Evolutionary conservation across 1,140 invertebrate genomes (phyloP).

Genomic region (Glossosoma conforme): DNA sequence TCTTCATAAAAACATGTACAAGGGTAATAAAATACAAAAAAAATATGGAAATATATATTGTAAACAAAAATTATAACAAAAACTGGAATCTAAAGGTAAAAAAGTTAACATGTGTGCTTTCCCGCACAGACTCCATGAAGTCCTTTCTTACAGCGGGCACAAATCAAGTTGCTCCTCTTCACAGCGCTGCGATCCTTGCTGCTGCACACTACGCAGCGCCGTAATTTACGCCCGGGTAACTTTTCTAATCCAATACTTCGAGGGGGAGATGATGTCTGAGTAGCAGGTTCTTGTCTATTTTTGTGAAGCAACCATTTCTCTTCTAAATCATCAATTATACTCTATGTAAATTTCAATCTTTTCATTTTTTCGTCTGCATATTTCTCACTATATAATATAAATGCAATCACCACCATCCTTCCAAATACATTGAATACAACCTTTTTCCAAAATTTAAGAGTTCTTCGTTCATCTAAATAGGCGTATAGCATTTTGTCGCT

Average conservation of each 20-base stretch:
- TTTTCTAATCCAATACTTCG: conserved; percentile 4
- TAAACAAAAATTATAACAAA: conserved; percentile 8
- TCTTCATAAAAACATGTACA: conserved; percentile 11
- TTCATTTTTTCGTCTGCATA: background rate
- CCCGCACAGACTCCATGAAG: conserved; percentile 13
- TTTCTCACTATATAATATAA: background rate
- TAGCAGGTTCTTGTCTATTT: background rate
- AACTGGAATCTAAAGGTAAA: conserved; percentile 10
- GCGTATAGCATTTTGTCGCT: background rate
- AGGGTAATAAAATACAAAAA: conserved; percentile 9
- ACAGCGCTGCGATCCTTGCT: conserved; percentile 3
- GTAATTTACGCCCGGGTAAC: conserved; percentile 5
- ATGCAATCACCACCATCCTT: background rate
- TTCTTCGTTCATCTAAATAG: conserved; percentile 1
- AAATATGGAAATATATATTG: conserved; percentile 8
- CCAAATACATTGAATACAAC: background rate
- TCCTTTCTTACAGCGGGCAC: conserved; percentile 14
- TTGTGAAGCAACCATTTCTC: background rate
- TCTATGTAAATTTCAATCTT: background rate
- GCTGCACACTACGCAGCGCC: conserved; percentile 10
- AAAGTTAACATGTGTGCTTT: conserved; percentile 13
- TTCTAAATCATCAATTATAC: background rate
- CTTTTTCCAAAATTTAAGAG: conserved; percentile 2
- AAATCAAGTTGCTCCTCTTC: conserved; percentile 10
- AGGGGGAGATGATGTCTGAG: no score